Conservation (phyloP, 2,113 vertebrate species). For the human region DNA sequence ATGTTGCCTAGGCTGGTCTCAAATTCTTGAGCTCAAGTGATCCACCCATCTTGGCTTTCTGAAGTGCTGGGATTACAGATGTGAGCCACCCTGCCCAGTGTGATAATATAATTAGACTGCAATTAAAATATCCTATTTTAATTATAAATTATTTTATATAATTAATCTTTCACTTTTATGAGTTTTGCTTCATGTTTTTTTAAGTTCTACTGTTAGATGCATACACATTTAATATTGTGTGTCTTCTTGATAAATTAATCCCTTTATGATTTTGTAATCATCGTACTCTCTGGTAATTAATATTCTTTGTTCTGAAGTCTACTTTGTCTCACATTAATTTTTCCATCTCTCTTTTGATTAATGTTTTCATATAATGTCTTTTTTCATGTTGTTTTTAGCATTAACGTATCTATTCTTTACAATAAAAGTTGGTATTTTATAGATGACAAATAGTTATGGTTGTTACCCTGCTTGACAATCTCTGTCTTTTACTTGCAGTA, state of each 20-base stretch:
- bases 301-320: not conserved
- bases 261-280: not conserved
- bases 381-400: not conserved
- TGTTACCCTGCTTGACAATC: not conserved
- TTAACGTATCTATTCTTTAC: not conserved
- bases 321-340: not conserved
- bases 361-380: not conserved
- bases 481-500: not conserved
- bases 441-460: not conserved
- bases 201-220: not conserved
- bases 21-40: no score
- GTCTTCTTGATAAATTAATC: not conserved
- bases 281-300: not conserved
- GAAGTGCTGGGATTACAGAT: no score
- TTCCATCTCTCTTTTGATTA: not conserved
- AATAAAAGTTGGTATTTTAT: not conserved
- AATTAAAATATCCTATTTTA: not conserved
- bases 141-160: not conserved
- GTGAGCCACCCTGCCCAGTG: no score
- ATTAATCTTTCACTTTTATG: not conserved
- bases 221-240: not conserved
- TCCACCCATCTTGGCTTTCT: no score
- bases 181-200: not conserved
- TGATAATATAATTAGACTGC: not conserved
- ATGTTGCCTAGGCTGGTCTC: no score